Percentiles rank a stretch among this genome's conserved stretches.
Conservation (phyloP, 2,797 vertebrate species). For the Sebastolobus altivelis region DNA sequence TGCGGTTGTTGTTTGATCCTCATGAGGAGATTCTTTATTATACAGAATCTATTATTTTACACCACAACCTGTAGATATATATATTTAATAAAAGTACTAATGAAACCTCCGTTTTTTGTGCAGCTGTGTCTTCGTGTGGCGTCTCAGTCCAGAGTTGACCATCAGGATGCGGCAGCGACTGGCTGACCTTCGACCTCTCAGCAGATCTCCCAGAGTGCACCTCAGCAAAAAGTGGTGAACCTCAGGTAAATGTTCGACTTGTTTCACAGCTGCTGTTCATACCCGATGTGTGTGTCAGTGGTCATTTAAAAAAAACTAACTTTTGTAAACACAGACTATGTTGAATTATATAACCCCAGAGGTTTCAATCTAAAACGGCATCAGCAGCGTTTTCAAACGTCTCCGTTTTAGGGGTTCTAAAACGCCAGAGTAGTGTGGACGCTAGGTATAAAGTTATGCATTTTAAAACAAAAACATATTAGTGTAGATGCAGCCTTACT, state of each 20-base stretch:
- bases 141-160: slow-evolving; percentile 95
- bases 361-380: too few relatives aligned
- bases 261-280: background rate
- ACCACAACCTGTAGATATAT: background rate
- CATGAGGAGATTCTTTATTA: background rate
- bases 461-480: too few relatives aligned
- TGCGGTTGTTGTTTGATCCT: background rate
- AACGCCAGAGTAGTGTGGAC: background rate
- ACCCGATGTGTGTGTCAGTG: background rate
- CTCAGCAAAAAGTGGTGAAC: slow-evolving; percentile 63
- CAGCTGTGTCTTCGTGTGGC: slow-evolving; percentile 98
- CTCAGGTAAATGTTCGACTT: slow-evolving; percentile 65
- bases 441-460: too few relatives aligned
- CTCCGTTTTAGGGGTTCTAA: background rate
- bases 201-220: slow-evolving; percentile 51
- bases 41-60: background rate
- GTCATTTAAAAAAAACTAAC: background rate
- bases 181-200: slow-evolving; percentile 87
- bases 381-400: background rate
- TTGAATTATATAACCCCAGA: too few relatives aligned
- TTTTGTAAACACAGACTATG: too few relatives aligned
- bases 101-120: background rate
- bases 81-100: too few relatives aligned
- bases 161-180: slow-evolving; percentile 95
- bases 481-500: slow-evolving; percentile 22